These are phyloP conservation scores for Poeciliopsis occidentalis DNA, from an alignment of 2,113 vertebrate species.

Conservation along the genomic window DNA sequence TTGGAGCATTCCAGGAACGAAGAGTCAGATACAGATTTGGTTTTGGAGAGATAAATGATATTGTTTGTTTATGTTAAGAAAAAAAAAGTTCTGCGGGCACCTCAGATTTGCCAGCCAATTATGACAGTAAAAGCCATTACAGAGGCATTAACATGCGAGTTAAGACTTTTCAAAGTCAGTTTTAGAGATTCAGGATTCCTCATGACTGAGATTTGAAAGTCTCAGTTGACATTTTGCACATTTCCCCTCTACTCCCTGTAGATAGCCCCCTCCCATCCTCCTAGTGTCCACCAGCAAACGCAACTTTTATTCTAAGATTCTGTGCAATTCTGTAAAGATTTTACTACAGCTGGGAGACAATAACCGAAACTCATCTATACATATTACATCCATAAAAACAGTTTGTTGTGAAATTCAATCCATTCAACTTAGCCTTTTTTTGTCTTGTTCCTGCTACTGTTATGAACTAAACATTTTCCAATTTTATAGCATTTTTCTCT, in stretches of 20 bases:
- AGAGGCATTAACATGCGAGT: neutral
- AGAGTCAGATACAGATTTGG: neutral
- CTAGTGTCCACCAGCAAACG: slow-evolving; percentile 18
- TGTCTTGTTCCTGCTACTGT: neutral
- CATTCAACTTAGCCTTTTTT: neutral
- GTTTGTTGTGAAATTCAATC: neutral
- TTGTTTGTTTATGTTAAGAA: neutral
- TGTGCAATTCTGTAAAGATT: neutral
- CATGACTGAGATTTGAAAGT: slow-evolving; percentile 31
- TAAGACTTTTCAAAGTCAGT: neutral
- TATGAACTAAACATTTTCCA: neutral
- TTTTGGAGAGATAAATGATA: neutral
- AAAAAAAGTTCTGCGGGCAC: neutral
- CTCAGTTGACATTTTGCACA: slow-evolving; percentile 27
- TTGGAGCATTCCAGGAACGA: slow-evolving; percentile 9
- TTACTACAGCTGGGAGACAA: neutral
- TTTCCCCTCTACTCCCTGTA: slow-evolving; percentile 57
- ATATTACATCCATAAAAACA: too few relatives aligned
- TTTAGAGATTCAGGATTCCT: slow-evolving; percentile 13
- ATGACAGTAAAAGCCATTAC: too few relatives aligned
- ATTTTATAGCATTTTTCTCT: neutral
- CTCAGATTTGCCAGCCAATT: too few relatives aligned
- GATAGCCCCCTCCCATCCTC: slow-evolving; percentile 27
- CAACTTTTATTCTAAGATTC: slow-evolving; percentile 26
- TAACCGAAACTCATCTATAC: too few relatives aligned